Evolutionary conservation across 2,113 vertebrate species (phyloP), one percentile per base, ranked within the genome.

Genomic region (Lepisosteus oculatus): DNA sequence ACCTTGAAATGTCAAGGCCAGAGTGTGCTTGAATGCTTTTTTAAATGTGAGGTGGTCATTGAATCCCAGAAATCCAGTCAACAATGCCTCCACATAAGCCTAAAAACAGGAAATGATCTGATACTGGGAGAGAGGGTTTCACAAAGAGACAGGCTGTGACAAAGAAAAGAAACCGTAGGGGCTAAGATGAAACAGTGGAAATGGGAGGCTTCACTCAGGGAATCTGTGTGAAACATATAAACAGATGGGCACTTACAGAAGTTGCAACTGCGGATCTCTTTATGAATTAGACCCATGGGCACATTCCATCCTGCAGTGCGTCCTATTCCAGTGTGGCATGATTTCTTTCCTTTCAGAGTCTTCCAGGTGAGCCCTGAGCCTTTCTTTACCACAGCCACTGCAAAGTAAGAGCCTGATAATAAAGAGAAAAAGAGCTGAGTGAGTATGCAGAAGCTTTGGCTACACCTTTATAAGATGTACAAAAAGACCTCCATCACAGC

Each of bases 271-370:
- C 74, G 6, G 0, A 77, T 93, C 0, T 8, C 3, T 12, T 81
- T 81, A 76, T 91, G 80, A 78, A 97, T 85, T 45, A 82, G 77
- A 8, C 91, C 86, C 91, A 96, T 89, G 65, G 96, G 95, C 29
- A 96, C 59, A 74, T 89, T 92, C 96, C 96, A 98, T 69, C 96
- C 95, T n/a, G 93, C 94, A 0, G 88, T 94, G 54, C 91, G 93
- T 55, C 92, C 90, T 0, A 94, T 9, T 0, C 84, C 93, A 0
- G 95, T 92, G 80, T 97, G 97, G 81, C 97, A 98, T 0, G 95
- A 94, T 78, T 72, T 95, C 85, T 85, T 95, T 3, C 90, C 91
- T 76, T 59, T 55, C 73, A 98, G 89, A 0, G 42, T 90, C 0
- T 69, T 77, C 95, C 95, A 96, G 8, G 74, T 90, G 74, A 95